Percentiles rank a stretch among this genome's conserved stretches.
phyloP scores from a whole-genome alignment of 2,113 vertebrate genomes.

The Mesitornis unicolor region DNA sequence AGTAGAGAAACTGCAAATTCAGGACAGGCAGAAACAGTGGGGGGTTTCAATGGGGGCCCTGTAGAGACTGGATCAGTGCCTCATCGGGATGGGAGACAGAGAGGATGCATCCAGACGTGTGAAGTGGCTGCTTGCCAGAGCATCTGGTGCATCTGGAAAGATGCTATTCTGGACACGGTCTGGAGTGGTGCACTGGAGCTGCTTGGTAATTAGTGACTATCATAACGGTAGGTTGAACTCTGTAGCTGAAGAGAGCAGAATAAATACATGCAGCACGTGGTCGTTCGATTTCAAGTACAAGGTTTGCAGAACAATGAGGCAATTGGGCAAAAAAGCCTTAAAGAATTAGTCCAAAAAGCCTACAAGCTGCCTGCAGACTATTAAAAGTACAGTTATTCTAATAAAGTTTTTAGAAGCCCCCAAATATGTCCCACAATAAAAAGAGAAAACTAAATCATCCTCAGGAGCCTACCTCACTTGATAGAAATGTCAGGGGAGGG shows the following conservation, averaged over 20 bases:
- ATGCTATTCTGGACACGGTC: background rate
- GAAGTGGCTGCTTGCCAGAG: background rate
- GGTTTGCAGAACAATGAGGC: background rate
- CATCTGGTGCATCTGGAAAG: background rate
- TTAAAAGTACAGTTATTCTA: background rate
- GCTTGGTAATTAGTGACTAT: background rate
- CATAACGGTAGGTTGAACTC: background rate
- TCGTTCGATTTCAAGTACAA: background rate
- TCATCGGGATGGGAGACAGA: background rate
- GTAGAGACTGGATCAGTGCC: background rate
- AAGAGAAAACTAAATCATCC: background rate
- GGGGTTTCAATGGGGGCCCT: background rate
- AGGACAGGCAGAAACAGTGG: background rate
- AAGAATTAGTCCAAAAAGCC: background rate
- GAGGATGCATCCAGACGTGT: background rate
- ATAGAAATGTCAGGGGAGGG: background rate
- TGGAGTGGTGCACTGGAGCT: background rate
- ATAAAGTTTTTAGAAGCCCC: background rate
- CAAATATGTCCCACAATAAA: background rate
- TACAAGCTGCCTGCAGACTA: background rate
- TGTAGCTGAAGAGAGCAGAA: background rate
- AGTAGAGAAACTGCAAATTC: conserved; percentile 18
- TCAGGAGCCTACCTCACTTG: background rate
- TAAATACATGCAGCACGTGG: background rate
- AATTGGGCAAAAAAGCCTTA: background rate